Evolutionary conservation across 37 sponge, comb jelly and placozoan genomes (phyloP).

Genomic region (Mnemiopsis leidyi): DNA sequence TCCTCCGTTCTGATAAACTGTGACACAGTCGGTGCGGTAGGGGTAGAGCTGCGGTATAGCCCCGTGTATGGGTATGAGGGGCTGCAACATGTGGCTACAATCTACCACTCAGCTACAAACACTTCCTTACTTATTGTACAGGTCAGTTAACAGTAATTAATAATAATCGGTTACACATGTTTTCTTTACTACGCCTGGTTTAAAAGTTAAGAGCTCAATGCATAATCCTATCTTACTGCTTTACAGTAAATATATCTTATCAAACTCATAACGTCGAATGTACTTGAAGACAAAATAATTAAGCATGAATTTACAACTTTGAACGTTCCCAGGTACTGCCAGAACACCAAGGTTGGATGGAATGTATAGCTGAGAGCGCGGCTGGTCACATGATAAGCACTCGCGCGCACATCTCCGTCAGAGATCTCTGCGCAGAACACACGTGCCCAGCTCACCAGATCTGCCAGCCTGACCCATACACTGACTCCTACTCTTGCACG

Average conservation of each 20-base stretch:
- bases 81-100: neutral
- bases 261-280: no score
- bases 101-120: neutral
- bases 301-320: no score
- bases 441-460: neutral
- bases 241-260: no score
- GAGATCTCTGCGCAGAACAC: neutral
- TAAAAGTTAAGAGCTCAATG: no score
- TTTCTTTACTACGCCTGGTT: no score
- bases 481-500: neutral
- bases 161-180: no score
- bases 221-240: no score
- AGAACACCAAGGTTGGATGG: neutral
- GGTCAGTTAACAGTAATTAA: no score
- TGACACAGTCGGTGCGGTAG: neutral
- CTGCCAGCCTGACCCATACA: neutral
- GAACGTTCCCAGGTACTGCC: neutral
- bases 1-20: neutral
- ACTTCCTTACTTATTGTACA: neutral
- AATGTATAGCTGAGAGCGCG: neutral
- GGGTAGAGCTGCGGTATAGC: neutral
- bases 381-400: neutral
- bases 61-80: neutral
- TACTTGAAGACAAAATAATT: no score
- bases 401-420: neutral